Conservation (phyloP, 2,113 vertebrate species). For the Melanerpes aurifrons region DNA sequence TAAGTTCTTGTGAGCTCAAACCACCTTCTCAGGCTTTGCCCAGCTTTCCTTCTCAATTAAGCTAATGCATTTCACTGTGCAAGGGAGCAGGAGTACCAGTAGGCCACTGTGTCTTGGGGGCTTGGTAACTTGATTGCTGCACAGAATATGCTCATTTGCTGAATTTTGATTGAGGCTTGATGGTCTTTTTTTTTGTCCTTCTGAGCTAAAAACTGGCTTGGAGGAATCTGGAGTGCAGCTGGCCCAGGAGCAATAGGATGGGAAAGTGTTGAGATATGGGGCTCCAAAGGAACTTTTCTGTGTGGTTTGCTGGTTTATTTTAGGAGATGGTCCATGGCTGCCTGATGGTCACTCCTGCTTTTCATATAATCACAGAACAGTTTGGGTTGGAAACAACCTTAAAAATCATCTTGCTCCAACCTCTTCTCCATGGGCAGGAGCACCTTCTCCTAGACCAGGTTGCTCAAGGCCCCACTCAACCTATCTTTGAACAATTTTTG, state of each 20-base stretch:
- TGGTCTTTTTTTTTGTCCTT: too few relatives aligned
- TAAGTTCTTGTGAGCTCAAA: not conserved
- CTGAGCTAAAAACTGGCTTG: fast-evolving
- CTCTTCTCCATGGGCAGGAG: too few relatives aligned
- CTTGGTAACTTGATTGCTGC: not conserved
- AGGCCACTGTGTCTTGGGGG: fast-evolving
- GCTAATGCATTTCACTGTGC: not conserved
- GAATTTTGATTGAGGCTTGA: not conserved
- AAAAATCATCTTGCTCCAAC: too few relatives aligned
- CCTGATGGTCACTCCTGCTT: not conserved
- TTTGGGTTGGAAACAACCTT: too few relatives aligned
- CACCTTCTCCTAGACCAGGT: too few relatives aligned
- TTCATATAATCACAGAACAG: not conserved
- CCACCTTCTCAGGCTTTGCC: not conserved
- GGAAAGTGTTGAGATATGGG: not conserved
- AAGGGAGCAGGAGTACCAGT: not conserved
- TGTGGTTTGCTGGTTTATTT: not conserved
- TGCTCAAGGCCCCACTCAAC: too few relatives aligned
- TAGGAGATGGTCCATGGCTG: fast-evolving
- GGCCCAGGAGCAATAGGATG: not conserved
- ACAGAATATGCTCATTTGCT: fast-evolving
- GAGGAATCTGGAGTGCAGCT: not conserved
- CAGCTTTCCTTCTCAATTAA: not conserved
- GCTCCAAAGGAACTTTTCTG: not conserved
- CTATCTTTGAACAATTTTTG: too few relatives aligned